Base-by-base conservation (phyloP, 2,888 invertebrate genomes). In the Dryobota labecula region DNA sequence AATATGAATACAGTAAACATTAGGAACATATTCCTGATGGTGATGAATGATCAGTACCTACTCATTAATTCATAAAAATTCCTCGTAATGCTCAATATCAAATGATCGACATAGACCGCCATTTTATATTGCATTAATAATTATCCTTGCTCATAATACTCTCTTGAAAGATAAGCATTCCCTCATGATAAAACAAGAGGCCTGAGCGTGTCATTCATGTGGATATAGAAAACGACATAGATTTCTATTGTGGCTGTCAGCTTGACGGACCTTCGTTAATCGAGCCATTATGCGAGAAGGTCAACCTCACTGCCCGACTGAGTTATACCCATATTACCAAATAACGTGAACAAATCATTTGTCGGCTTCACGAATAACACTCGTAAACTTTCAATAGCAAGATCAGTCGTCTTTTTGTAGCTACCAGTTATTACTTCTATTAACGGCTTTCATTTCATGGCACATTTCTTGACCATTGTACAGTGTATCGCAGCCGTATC, bases 211-310 rank as follows among this genome's bases (percentile, higher is more conserved):
- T 61, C 53, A 78, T 77, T 74, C 54, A 65, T 71, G 61, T 77
- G 71, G 63, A 68, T 30, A 69, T 57, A 56, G 58, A 30, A 72
- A 69, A 63, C 80, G 68, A 68, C 76, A 81, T 76, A 87, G 71
- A 76, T 76, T 73, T 76, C 81, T 82, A 84, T 85, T 86, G 83
- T 83, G 70, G 64, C 68, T 75, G 80, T 81, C 80, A 78, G 70
- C 78, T 79, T 66, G 81, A 82, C 79, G 81, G 89, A 87, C 93
- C 92, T 93, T 92, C 91, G 84, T 82, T 83, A 78, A 86, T 85
- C 78, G 86, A 88, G 85, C 88, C 82, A 91, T 93, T 92, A 89
- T 91, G 80, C 77, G 78, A 83, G 90, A 93, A 93, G 93, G 90
- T 88, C 88, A 86, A 63, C 86, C 90, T 86, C 90, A 87, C 77